Percentiles rank a stretch among this genome's conserved stretches.
Conservation (phyloP, 2,797 vertebrate species). For the Coreius guichenoti region DNA sequence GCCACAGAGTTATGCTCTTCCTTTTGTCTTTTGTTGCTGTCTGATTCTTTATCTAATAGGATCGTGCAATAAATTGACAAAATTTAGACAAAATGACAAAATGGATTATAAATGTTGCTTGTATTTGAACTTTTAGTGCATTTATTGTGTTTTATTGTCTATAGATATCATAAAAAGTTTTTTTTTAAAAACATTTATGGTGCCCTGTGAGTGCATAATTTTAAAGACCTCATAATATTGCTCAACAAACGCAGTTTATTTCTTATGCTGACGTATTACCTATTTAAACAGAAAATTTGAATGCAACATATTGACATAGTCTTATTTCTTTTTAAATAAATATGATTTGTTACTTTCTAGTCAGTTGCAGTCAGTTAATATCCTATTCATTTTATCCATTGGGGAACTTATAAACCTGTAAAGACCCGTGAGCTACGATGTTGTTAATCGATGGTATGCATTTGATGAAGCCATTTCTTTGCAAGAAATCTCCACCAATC, state of each 20-base stretch:
- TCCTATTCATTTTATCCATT: background rate
- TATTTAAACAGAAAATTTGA: background rate
- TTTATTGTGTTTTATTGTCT: constrained; percentile 25
- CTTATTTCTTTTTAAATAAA: background rate
- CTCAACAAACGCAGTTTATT: background rate
- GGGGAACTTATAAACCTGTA: background rate
- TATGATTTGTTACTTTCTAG: background rate
- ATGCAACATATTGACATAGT: background rate
- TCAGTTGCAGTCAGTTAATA: background rate
- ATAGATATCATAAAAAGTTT: background rate
- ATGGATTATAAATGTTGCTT: constrained; percentile 1
- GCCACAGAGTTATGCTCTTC: constrained; percentile 55
- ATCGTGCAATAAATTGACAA: background rate
- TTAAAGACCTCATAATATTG: constrained; percentile 7
- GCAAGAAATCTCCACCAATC: constrained; percentile 1
- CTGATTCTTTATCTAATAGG: constrained; percentile 24
- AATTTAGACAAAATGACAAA: too few species aligned
- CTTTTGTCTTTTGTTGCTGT: constrained; percentile 48
- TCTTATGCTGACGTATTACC: background rate
- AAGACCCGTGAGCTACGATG: background rate
- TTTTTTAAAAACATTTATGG: constrained; percentile 18
- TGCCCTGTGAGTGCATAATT: background rate
- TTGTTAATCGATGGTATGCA: background rate
- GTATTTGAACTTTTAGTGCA: constrained; percentile 4
- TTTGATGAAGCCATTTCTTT: constrained; percentile 3